Percentiles rank a stretch among this genome's conserved stretches.
Evolutionary conservation across 2,113 vertebrate species (phyloP).

Genomic region (Ageneiosus marmoratus): DNA sequence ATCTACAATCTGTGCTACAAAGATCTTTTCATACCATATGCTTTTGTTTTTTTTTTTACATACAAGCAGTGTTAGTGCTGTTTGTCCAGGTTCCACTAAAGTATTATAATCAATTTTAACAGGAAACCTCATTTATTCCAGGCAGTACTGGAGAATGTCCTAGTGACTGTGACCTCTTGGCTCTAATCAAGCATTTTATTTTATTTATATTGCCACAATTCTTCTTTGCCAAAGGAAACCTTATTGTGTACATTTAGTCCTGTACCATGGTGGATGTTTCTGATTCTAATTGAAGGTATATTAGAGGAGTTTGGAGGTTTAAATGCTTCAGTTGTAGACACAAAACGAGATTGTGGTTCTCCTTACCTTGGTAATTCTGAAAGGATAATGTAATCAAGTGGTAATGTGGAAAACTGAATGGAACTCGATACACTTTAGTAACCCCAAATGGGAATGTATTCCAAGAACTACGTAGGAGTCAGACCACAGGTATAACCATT

Average conservation of each 20-base stretch:
- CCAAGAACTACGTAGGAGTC: slow-evolving; percentile 6
- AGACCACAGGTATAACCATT: neutral
- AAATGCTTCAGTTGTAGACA: slow-evolving; percentile 3
- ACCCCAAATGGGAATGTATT: slow-evolving; percentile 15
- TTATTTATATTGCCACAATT: neutral
- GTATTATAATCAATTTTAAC: neutral
- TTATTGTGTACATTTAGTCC: neutral
- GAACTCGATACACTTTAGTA: slow-evolving; percentile 21
- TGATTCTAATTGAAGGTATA: neutral
- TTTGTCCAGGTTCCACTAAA: neutral
- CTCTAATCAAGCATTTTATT: neutral
- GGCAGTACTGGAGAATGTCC: neutral
- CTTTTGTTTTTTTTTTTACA: no score
- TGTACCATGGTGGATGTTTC: neutral
- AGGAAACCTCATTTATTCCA: neutral
- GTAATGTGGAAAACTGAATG: neutral
- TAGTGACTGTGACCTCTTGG: neutral
- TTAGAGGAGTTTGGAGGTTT: neutral
- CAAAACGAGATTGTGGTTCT: neutral
- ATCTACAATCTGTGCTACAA: neutral
- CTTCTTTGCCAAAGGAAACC: neutral
- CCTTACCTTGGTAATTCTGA: neutral
- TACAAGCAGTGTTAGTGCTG: neutral
- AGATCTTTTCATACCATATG: no score
- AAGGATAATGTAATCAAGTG: slow-evolving; percentile 13